phyloP scores from a whole-genome alignment of 2,113 vertebrate genomes.

The Halichoerus grypus region DNA sequence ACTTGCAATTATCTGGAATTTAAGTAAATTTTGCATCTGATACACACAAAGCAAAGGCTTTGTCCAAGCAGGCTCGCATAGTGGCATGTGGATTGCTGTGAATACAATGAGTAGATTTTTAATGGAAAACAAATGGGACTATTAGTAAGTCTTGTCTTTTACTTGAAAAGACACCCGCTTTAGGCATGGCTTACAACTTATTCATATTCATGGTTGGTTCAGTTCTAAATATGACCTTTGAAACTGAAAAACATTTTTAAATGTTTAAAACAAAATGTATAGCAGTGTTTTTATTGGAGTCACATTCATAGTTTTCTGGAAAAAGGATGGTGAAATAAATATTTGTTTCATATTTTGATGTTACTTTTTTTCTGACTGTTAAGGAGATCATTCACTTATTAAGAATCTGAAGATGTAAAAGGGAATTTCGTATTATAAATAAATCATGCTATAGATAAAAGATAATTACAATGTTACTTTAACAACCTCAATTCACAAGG shows the following conservation, averaged over 20 bases:
- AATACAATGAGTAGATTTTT: constrained; percentile 83
- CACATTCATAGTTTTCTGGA: background rate
- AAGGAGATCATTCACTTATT: constrained; percentile 26
- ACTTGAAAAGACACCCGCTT: constrained; percentile 78
- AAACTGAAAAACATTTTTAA: background rate
- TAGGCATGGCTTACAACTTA: constrained; percentile 68
- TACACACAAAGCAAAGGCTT: constrained; percentile 84
- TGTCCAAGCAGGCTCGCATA: constrained; percentile 75
- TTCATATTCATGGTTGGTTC: constrained; percentile 70
- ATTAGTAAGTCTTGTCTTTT: constrained; percentile 80
- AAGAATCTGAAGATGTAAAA: constrained; percentile 54
- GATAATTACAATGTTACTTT: constrained; percentile 74
- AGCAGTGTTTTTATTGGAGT: constrained; percentile 52
- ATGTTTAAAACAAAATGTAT: constrained; percentile 61
- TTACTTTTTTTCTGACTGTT: background rate
- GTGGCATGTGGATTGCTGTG: constrained; percentile 72
- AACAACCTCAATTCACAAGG: constrained; percentile 59
- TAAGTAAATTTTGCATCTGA: constrained; percentile 83
- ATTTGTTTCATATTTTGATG: constrained; percentile 56
- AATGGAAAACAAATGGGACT: constrained; percentile 82
- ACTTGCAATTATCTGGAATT: constrained; percentile 82
- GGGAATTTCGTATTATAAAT: constrained; percentile 60
- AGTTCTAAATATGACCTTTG: constrained; percentile 78
- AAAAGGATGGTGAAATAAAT: constrained; percentile 57
- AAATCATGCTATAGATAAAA: constrained; percentile 72